phyloP scores from a whole-genome alignment of 2,797 vertebrate species.

The Amniataba percoides region DNA sequence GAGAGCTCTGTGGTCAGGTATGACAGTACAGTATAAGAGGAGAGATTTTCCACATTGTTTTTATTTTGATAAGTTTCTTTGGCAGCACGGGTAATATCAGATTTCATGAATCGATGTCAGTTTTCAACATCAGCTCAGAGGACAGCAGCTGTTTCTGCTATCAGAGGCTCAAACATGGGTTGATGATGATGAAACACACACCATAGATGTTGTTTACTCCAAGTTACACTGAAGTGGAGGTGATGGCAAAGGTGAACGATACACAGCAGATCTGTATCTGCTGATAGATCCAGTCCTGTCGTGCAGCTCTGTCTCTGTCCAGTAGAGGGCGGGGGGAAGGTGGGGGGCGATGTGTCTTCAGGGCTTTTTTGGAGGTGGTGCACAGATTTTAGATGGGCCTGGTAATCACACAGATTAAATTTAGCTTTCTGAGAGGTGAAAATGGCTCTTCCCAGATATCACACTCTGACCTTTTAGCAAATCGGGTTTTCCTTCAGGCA shows the following conservation, averaged over 20 bases:
- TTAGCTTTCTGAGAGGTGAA: slow-evolving; percentile 49
- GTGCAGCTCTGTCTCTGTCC: slow-evolving; percentile 30
- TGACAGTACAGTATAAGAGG: not conserved
- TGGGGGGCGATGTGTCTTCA: not conserved
- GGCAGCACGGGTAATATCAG: not conserved
- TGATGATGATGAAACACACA: not conserved
- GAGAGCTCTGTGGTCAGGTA: not conserved
- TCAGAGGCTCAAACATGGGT: not conserved
- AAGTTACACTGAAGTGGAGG: not conserved
- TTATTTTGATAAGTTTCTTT: not conserved
- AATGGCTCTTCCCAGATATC: slow-evolving; percentile 55
- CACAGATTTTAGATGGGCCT: slow-evolving; percentile 30
- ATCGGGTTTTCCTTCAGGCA: slow-evolving; percentile 33
- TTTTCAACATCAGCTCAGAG: slow-evolving; percentile 11
- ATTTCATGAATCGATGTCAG: slow-evolving; percentile 5
- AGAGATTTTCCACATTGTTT: not conserved
- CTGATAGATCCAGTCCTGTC: not conserved
- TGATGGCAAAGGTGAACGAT: not conserved
- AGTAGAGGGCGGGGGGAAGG: slow-evolving; percentile 43
- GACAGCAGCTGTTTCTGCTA: not conserved
- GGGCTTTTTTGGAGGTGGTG: not conserved
- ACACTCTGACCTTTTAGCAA: slow-evolving; percentile 56
- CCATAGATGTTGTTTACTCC: not conserved
- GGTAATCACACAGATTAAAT: slow-evolving; percentile 55
- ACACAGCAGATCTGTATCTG: not conserved